phyloP scores from a whole-genome alignment of 2,797 vertebrate species.

The Triplophysa yarkandensis region DNA sequence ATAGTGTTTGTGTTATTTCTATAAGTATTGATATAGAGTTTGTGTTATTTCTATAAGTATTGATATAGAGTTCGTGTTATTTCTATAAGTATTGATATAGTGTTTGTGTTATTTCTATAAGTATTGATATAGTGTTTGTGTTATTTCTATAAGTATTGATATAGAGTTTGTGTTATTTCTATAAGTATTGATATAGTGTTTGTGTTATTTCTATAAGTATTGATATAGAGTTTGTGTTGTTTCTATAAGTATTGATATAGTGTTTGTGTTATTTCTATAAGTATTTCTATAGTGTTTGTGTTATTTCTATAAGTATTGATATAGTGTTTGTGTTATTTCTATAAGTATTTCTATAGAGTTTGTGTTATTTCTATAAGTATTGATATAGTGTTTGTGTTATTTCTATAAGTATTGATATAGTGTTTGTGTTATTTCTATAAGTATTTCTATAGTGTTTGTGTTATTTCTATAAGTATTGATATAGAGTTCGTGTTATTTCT shows the following conservation, averaged over 20 bases:
- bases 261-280: not conserved
- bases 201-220: conserved; percentile 59
- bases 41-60: not conserved
- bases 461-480: no score
- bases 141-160: not conserved
- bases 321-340: not conserved
- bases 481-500: no score
- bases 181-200: not conserved
- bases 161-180: not conserved
- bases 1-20: not conserved
- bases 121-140: not conserved
- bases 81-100: no score
- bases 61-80: not conserved
- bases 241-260: no score
- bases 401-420: no score
- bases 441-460: not conserved
- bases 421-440: not conserved
- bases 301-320: not conserved
- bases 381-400: not conserved
- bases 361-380: not conserved
- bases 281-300: no score
- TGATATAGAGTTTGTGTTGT: no score
- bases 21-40: no score
- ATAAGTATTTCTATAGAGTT: no score
- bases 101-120: not conserved